A percentile compares a stretch with the other conserved stretches of the same genome.
Evolutionary conservation across 2,888 invertebrate species (phyloP).

Genomic region (Nephrotoma appendiculata): DNA sequence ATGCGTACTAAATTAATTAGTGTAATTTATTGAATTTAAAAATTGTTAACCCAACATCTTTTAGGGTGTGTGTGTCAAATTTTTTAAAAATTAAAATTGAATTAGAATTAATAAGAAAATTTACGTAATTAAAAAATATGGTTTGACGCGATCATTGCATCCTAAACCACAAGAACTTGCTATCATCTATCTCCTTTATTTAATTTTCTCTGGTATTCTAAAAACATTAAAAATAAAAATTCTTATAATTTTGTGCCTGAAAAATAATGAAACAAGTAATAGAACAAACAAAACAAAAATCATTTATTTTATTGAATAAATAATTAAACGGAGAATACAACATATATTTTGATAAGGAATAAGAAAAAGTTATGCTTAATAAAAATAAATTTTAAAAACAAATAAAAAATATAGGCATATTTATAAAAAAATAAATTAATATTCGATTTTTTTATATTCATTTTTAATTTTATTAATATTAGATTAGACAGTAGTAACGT

Average conservation of each 20-base stretch:
- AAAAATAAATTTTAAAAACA: neutral
- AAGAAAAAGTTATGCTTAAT: neutral
- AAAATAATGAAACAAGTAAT: neutral
- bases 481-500: neutral
- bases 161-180: neutral
- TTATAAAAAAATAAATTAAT: neutral
- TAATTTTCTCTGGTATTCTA: neutral
- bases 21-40: neutral
- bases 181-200: neutral
- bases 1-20: neutral
- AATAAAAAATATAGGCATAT: neutral
- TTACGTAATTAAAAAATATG: neutral
- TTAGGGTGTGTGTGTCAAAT: neutral
- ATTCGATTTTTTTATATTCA: neutral
- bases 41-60: neutral
- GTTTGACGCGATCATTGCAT: neutral
- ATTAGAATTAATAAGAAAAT: neutral
- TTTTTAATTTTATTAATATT: neutral
- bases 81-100: neutral
- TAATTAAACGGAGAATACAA: neutral
- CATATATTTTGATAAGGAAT: neutral
- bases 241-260: neutral
- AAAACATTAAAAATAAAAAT: neutral
- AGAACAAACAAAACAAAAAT: neutral
- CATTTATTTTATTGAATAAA: neutral